Conservation (phyloP, 2,113 vertebrate species). For the Apistogramma diplotaenia region DNA sequence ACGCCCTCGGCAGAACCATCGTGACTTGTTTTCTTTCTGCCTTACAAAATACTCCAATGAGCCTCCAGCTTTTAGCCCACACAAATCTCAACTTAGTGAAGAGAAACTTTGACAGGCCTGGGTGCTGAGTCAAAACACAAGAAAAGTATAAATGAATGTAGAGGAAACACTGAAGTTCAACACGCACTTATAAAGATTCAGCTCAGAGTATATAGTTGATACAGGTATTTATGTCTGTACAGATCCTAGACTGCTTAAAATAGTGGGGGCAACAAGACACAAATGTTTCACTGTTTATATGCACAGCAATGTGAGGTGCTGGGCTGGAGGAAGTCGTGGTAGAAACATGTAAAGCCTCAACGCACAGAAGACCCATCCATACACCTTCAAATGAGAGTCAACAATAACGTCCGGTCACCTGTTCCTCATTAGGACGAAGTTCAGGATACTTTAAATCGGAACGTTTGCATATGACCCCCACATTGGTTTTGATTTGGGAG, state of each 20-base stretch:
- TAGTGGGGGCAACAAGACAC: constrained; percentile 70
- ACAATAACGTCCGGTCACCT: background rate
- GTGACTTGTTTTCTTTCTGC: background rate
- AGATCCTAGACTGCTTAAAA: constrained; percentile 66
- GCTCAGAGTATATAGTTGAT: constrained; percentile 75
- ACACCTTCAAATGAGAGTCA: constrained; percentile 1
- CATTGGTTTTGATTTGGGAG: background rate
- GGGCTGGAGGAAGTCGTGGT: constrained; percentile 48
- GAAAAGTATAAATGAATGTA: constrained; percentile 55
- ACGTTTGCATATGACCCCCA: too few species aligned
- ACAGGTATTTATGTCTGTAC: constrained; percentile 74
- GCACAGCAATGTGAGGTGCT: constrained; percentile 64
- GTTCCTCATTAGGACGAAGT: background rate
- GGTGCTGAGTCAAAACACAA: constrained; percentile 25
- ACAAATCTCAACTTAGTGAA: constrained; percentile 27
- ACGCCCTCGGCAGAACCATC: background rate
- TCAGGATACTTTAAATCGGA: background rate
- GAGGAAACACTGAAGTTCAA: constrained; percentile 73
- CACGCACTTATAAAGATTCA: constrained; percentile 74
- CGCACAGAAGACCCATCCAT: constrained; percentile 17
- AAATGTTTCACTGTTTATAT: constrained; percentile 68
- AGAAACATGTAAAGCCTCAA: constrained; percentile 26
- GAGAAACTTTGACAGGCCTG: background rate
- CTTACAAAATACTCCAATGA: constrained; percentile 41
- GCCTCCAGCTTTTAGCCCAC: constrained; percentile 47